phyloP scores from a whole-genome alignment of 2,888 invertebrate species.

The Drosophila mayaguana region DNA sequence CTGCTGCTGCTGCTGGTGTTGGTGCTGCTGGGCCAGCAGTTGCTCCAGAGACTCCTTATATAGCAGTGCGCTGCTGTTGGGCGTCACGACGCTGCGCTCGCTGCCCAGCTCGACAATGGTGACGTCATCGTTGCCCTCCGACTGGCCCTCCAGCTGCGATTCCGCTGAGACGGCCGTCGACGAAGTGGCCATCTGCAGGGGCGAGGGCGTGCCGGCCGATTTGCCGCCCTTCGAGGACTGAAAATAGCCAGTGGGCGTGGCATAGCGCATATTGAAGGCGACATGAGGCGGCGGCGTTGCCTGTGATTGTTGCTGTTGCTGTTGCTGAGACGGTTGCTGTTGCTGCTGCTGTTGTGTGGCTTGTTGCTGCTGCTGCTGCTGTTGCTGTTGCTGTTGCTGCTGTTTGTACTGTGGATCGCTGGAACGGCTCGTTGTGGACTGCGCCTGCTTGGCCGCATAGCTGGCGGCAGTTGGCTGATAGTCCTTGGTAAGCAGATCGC shows the following conservation, averaged over 20 bases:
- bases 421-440: slow-evolving; percentile 60
- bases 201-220: slow-evolving; percentile 76
- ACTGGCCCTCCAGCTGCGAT: slow-evolving; percentile 31
- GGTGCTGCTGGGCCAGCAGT: slow-evolving; percentile 56
- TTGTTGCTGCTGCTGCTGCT: slow-evolving; percentile 38
- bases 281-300: slow-evolving; percentile 48
- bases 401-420: slow-evolving; percentile 71
- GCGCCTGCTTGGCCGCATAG: slow-evolving; percentile 37
- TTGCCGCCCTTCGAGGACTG: slow-evolving; percentile 61
- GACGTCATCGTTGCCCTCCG: slow-evolving; percentile 50
- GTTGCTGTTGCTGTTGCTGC: slow-evolving; percentile 52
- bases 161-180: slow-evolving; percentile 45
- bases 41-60: slow-evolving; percentile 75
- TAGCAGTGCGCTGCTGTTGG: slow-evolving; percentile 61
- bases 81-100: slow-evolving; percentile 54
- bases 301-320: slow-evolving; percentile 37
- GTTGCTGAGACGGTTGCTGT: slow-evolving; percentile 32
- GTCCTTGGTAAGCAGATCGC: slow-evolving; percentile 84
- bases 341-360: slow-evolving; percentile 48
- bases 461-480: slow-evolving; percentile 66
- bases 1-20: slow-evolving; percentile 10
- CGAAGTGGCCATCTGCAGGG: slow-evolving; percentile 78
- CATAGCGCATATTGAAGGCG: slow-evolving; percentile 64
- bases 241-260: slow-evolving; percentile 62
- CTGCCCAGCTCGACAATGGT: slow-evolving; percentile 64